Base-by-base conservation (phyloP, 2,888 invertebrate species). In the Drosophila mettleri region DNA sequence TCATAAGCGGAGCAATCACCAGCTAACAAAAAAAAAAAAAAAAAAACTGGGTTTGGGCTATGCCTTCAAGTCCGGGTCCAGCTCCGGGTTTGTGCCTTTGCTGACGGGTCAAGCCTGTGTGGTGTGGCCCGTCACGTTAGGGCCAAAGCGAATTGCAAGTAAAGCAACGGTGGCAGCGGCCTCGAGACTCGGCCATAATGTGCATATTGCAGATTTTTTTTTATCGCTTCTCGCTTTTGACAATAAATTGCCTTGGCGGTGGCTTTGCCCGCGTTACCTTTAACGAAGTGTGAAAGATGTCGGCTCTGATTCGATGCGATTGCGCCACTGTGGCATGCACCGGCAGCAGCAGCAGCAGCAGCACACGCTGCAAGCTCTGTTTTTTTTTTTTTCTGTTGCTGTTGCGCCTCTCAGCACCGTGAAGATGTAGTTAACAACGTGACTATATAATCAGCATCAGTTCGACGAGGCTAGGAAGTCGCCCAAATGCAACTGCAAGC, bases 361-460 rank as follows among this genome's bases (percentile, higher is more conserved):
- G 67, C 83, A 83, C 77, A 80, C 80, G 83, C 74, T 83, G 80
- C 77, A 70, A 84, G 78, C 74, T 80, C 71, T n/a, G n/a, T n/a
- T n/a, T n/a, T n/a, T n/a, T n/a, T 68, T 58, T 61, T 36, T 59
- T 55, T 8, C 48, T 20, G 39, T 48, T 51, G 64, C 18, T 43
- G 22, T 43, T 24, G 41, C 22, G 22, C 43, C 43, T 45, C 43
- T 45, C 43, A 27, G 10, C 85, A 86, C 81, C 85, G 80, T 85
- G 82, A 86, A 88, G 86, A 89, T 86, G 88, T 85, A 83, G 86
- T 88, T 88, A 88, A 78, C 83, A 89, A 86, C 89, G 86, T 86
- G 86, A 89, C 88, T 86, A 71, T 83, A 86, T 78, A 89, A 86
- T 88, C 83, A 86, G 69, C 69, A 63, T 68, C 72, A 51, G 62